Evolutionary conservation across 1,140 invertebrate genomes (phyloP).

Genomic region (Pseudomyrmex flavicornis): DNA sequence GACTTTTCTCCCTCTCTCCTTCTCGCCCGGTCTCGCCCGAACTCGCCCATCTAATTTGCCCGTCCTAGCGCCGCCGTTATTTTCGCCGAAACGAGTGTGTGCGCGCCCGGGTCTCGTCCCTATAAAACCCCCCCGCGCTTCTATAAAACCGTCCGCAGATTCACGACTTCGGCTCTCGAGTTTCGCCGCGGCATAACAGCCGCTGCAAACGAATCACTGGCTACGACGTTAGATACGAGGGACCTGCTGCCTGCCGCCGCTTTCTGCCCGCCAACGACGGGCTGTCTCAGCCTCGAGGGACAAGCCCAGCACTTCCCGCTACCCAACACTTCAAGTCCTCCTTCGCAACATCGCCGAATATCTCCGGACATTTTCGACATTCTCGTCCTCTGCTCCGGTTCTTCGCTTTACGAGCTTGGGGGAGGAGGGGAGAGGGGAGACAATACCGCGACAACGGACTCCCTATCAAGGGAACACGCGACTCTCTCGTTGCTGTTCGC

Average conservation of each 20-base stretch:
- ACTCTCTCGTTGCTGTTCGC: constrained; percentile 41
- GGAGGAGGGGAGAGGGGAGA: neutral
- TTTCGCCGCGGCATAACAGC: constrained; percentile 13
- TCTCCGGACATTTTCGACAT: constrained; percentile 48
- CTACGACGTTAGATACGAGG: constrained; percentile 5
- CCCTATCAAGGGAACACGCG: constrained; percentile 23
- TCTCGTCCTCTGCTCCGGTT: constrained; percentile 4
- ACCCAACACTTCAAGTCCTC: constrained; percentile 10
- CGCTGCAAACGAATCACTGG: constrained; percentile 41
- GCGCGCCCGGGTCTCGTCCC: constrained; percentile 23
- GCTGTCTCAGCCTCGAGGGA: constrained; percentile 24
- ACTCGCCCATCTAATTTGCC: constrained; percentile 50
- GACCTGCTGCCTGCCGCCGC: neutral
- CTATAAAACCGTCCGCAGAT: constrained; percentile 56
- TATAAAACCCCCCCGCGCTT: constrained; percentile 48
- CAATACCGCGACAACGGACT: neutral
- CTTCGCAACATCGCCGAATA: constrained; percentile 1
- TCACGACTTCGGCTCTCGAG: constrained; percentile 45
- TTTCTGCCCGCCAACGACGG: constrained; percentile 31
- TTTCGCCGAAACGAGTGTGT: constrained; percentile 28
- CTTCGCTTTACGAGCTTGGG: constrained; percentile 60
- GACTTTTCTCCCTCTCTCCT: neutral
- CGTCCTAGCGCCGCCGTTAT: constrained; percentile 19
- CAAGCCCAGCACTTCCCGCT: neutral
- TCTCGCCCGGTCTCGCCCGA: constrained; percentile 5